Percentiles rank a stretch among this genome's conserved stretches.
These are phyloP conservation scores for Epinotia ramella DNA, from an alignment of 2,888 invertebrate genomes.

Conservation along the genomic window DNA sequence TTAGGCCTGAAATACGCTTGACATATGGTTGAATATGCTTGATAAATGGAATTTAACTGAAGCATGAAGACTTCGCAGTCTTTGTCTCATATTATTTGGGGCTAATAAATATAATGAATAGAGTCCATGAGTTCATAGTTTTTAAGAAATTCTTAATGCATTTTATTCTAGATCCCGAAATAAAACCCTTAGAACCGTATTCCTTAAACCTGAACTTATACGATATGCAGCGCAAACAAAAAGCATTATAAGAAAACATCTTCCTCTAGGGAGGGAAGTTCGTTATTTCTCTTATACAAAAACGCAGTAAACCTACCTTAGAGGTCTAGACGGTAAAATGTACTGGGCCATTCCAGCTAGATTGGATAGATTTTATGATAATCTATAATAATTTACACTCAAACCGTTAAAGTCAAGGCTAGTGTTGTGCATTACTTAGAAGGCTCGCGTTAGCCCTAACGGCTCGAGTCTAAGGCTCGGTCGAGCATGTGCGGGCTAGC, in stretches of 20 bases:
- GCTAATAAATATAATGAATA: too few species aligned
- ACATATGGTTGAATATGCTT: too few species aligned
- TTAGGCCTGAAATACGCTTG: background rate
- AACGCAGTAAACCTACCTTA: background rate
- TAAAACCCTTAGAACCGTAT: background rate
- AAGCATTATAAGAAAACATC: slow-evolving; percentile 32
- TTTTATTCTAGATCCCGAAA: background rate
- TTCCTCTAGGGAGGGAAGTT: slow-evolving; percentile 1
- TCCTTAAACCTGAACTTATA: slow-evolving; percentile 11
- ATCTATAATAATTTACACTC: background rate
- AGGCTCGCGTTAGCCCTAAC: too few species aligned
- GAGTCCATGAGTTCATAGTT: background rate
- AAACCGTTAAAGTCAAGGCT: too few species aligned
- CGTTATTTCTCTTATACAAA: background rate
- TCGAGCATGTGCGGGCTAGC: too few species aligned
- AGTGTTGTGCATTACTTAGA: too few species aligned
- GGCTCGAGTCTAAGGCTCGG: too few species aligned
- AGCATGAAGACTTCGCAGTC: too few species aligned
- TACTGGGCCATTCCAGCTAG: background rate
- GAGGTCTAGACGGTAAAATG: background rate
- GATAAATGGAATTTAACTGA: too few species aligned
- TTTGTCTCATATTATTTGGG: too few species aligned
- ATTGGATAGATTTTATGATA: background rate
- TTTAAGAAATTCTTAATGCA: background rate
- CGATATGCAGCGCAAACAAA: slow-evolving; percentile 26